Evolutionary conservation across 2,888 invertebrate species (phyloP), one percentile per base, ranked within the genome.

Genomic region (Caradrina clavipalpis): DNA sequence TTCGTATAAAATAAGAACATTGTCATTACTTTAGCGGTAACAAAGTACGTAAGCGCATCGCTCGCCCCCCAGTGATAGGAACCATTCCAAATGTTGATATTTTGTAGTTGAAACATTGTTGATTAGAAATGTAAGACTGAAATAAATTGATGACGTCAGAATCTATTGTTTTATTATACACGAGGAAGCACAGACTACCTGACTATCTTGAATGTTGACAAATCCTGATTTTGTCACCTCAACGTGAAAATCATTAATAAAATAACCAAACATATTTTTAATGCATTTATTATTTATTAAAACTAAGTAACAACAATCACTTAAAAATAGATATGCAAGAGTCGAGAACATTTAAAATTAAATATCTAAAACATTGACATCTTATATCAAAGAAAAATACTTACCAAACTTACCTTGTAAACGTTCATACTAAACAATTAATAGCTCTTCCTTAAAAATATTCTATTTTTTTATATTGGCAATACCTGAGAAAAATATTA

Each of bases 101-200:
- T 92, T 92, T 92, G 89, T 91, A 91, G 93, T 87, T 78, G 83
- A 85, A 89, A 77, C 86, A 87, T 89, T 92, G 93, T 94, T 92
- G 91, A 91, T 90, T 94, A 94, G 93, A 91, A 91, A 85, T 91
- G 86, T 95, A 94, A 95, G 95, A 95, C 94, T 95, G 95, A 95
- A 93, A 89, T 91, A 93, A 91, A 92, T 84, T 82, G 85, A 83
- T 79, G 82, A 82, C 68, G 71, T 68, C 71, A 50, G 61, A 13
- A 13, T 31, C 10, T n/a, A 3, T 8, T 47, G 53, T 80, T 73
- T 83, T 53, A 78, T 69, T 42, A 1, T 3, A 15, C 8, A 49
- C 19, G 10, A 19, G 49, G 35, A 35, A 8, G 35, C 8, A 35
- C 35, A 35, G 35, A 8, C 35, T 35, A 35, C 8, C 35, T 8